These are phyloP conservation scores for Muscicapa adusta DNA, from an alignment of 2,113 vertebrate genomes.

Conservation along the genomic window DNA sequence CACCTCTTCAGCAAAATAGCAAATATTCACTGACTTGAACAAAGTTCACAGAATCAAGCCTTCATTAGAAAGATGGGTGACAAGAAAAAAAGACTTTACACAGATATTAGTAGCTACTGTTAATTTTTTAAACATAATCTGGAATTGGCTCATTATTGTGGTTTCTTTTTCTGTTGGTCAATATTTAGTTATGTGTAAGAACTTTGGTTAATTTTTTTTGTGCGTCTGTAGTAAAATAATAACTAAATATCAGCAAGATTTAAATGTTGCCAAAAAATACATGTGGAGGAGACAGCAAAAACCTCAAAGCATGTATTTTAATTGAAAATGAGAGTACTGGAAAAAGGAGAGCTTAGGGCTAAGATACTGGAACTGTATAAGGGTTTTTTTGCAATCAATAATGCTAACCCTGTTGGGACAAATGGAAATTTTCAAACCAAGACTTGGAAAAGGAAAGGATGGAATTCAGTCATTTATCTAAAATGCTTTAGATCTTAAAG, in stretches of 20 bases:
- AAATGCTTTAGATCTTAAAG: neutral
- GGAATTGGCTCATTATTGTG: neutral
- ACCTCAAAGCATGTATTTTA: neutral
- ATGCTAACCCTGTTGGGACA: neutral
- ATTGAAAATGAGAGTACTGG: neutral
- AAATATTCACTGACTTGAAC: neutral
- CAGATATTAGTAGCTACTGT: neutral
- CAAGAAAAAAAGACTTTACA: neutral
- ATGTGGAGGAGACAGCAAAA: neutral
- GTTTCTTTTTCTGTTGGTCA: neutral
- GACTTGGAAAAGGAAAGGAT: neutral
- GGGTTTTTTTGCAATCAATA: neutral
- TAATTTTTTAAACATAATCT: neutral
- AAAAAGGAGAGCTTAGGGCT: neutral
- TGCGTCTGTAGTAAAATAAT: neutral
- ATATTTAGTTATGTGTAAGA: neutral
- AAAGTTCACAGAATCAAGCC: neutral
- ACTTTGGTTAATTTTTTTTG: neutral
- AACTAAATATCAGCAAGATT: neutral
- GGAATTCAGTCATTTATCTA: neutral
- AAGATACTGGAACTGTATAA: neutral
- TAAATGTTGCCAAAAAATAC: neutral
- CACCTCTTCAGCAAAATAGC: neutral
- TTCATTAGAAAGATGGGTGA: neutral
- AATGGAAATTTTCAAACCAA: neutral